Base-by-base conservation (phyloP, 2,113 vertebrate genomes). In the Oreotrochilus melanogaster region DNA sequence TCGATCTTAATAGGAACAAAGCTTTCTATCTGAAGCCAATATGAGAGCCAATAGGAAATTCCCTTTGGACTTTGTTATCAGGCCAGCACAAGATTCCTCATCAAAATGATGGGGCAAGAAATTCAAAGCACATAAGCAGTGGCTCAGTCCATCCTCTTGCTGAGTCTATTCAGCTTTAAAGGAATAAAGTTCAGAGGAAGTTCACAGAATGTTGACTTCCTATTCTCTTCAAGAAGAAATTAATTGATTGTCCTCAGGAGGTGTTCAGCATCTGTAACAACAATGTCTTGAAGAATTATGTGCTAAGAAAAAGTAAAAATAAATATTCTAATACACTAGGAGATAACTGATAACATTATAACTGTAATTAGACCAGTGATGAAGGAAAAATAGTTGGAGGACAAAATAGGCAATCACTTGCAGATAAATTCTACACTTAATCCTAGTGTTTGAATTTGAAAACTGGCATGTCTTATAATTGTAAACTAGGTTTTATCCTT, bases 61-160 rank as follows among this genome's bases (percentile, higher is more conserved):
- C 65, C 28, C 39, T 91, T 96, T 95, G 88, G 96, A 96, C 22
- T 88, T 88, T 74, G 64, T 92, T 95, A 92, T 70, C 61, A 70
- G 71, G 84, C 60, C 95, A 94, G 76, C 84, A 78, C 48, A 92
- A 83, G 18, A 73, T 87, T 19, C 31, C 25, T 23, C 33, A 69
- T 74, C 48, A 76, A 91, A 79, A 73, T 75, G 14, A 60, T 18
- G 39, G 56, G 73, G 37, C 88, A 86, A 80, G 45, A 93, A 95
- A 92, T 88, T 69, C 57, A 92, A 89, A 91, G 2, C 10, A 90
- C 47, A 43, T 47, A 93, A 91, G 13, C 60, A 75, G 72, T 82
- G 61, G 18, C 9, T 95, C 19, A 23, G 23, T 81, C 9, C 43
- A 78, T 51, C 18, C 39, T 57, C 0, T 0, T 37, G 7, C 16